Evolutionary conservation across 2,113 vertebrate species (phyloP), one percentile per base, ranked within the genome.

Genomic region (Bufo gargarizans): DNA sequence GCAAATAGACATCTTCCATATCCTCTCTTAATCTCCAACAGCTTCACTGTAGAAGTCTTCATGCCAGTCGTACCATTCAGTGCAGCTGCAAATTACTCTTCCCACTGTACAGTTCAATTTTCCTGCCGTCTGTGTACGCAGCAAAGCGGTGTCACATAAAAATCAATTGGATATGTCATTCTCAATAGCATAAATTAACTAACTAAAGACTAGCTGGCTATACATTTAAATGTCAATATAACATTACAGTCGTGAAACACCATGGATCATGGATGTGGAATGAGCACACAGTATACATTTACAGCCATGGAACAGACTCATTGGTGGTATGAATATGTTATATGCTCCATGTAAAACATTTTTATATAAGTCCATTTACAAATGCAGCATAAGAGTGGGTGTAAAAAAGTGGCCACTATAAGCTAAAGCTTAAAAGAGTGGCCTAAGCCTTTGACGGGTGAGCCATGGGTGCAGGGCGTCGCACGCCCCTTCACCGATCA

Each of bases 21-120:
- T 91, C 81, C 50, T 84, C 86, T 94, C 92, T 95, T 93, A 84
- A 11, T 95, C 93, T 94, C 94, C 93, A 92, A 91, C 59, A 84
- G 92, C 89, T 92, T 94, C 90, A 91, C 92, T 88, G 85, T 94
- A 91, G 91, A 93, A 91, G 87, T 89, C 92, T 88, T 85, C 89
- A 22, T 90, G 90, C 91, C 89, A 86, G 69, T 91, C 89, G 90
- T 92, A 77, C 90, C 91, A 92, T 93, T 93, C 93, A 92, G 92
- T 89, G 91, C 92, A 91, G 91, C 80, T 90, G 91, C 90, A 94
- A 94, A 94, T 94, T 92, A 93, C 89, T 90, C 92, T 93, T 90
- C 86, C 89, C 92, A 90, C 91, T 94, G 92, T 93, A 93, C 91
- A 91, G 93, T 92, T 93, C 92, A 93, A 94, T 95, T 93, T 95